A percentile compares a stretch with the other conserved stretches of the same genome.
Conservation (phyloP, 2,113 vertebrate genomes). For the Lynx canadensis region DNA sequence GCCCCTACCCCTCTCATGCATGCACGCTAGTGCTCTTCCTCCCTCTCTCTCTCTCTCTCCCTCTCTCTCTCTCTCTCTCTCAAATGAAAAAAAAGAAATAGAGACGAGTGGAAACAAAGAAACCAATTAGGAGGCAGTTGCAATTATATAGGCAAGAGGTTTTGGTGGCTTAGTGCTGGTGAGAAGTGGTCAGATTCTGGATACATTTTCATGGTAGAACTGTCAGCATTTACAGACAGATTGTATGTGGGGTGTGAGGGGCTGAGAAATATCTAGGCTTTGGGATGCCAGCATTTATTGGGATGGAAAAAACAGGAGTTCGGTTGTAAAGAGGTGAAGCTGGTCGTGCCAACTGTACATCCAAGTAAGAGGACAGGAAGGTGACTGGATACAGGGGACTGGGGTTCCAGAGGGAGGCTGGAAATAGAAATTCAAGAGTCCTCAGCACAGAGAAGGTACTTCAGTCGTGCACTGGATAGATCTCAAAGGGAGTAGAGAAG, state of each 20-base stretch:
- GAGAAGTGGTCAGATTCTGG: not conserved
- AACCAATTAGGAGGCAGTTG: not conserved
- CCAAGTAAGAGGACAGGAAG: not conserved
- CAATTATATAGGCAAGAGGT: not conserved
- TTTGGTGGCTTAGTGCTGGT: not conserved
- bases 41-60: too few relatives aligned
- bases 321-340: not conserved
- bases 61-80: too few relatives aligned
- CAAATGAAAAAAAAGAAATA: not conserved
- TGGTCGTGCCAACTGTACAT: not conserved
- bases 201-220: not conserved
- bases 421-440: not conserved
- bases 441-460: not conserved
- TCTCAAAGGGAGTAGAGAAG: not conserved
- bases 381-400: not conserved
- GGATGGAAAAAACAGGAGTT: not conserved
- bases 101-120: not conserved
- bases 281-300: not conserved
- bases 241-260: not conserved
- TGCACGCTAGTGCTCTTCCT: too few relatives aligned
- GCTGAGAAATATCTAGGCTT: not conserved
- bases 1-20: too few relatives aligned
- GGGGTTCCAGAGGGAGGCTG: not conserved
- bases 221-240: not conserved
- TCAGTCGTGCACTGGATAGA: not conserved